phyloP scores from a whole-genome alignment of 35 echinoderm and acorn worm species.

The Diadema setosum region DNA sequence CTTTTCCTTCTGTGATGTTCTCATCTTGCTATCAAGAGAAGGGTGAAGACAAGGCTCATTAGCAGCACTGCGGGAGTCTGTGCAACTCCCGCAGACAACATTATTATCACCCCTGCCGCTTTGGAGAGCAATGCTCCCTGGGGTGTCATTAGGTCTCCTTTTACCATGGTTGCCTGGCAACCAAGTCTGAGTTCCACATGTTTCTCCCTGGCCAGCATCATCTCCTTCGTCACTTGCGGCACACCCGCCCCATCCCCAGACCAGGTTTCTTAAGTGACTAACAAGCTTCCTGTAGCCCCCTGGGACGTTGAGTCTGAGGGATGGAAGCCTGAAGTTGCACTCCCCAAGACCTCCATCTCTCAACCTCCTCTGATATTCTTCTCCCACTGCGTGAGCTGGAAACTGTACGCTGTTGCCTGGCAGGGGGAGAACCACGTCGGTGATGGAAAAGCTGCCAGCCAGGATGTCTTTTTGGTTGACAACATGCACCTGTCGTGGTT shows the following conservation, averaged over 20 bases:
- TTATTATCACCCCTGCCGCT: neutral
- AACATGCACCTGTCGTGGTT: conserved; percentile 29
- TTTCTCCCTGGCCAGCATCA: neutral
- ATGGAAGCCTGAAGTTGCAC: conserved; percentile 35
- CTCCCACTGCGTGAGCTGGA: conserved; percentile 46
- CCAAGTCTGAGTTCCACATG: neutral
- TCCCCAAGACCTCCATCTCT: conserved; percentile 21
- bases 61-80: too few relatives aligned
- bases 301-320: conserved; percentile 75
- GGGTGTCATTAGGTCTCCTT: neutral
- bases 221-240: neutral
- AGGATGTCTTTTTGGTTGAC: conserved; percentile 33
- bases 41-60: too few relatives aligned
- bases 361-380: conserved; percentile 31
- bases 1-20: neutral
- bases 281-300: conserved; percentile 81
- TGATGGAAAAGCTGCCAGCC: conserved; percentile 6
- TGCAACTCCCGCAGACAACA: too few relatives aligned
- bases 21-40: too few relatives aligned
- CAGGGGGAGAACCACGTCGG: conserved; percentile 71
- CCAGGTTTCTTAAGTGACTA: conserved; percentile 19
- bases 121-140: too few relatives aligned
- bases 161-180: neutral
- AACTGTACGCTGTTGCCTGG: conserved; percentile 79
- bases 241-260: conserved; percentile 11